Evolutionary conservation across 37 sponge, comb jelly and placozoan species (phyloP).

Genomic region (Haliclona indistincta): DNA sequence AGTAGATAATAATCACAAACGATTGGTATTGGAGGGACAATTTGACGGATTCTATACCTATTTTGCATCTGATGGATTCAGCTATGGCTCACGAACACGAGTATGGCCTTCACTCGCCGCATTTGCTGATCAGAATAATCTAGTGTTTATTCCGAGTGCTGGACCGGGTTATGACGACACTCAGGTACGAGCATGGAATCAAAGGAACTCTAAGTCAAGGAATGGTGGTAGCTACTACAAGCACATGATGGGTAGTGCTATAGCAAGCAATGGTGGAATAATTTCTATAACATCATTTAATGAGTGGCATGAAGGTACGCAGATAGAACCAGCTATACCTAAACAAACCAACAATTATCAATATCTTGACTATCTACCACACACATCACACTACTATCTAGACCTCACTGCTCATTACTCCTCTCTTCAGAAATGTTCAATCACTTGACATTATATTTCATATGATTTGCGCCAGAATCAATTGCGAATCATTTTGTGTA

Average conservation of each 20-base stretch:
- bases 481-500: too few relatives aligned
- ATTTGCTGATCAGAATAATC: constrained; percentile 43
- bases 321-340: constrained; percentile 81
- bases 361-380: constrained; percentile 64
- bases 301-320: constrained; percentile 96
- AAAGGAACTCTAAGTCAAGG: constrained; percentile 33
- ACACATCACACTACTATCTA: constrained; percentile 57
- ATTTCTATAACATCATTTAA: constrained; percentile 89
- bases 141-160: constrained; percentile 84
- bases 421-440: too few relatives aligned
- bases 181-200: constrained; percentile 84
- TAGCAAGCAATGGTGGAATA: constrained; percentile 5
- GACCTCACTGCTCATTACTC: constrained; percentile 44
- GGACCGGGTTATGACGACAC: constrained; percentile 91
- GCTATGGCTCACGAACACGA: constrained; percentile 62
- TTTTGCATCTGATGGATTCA: constrained; percentile 80
- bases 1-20: constrained; percentile 35
- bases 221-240: constrained; percentile 64
- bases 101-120: constrained; percentile 58
- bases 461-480: too few relatives aligned
- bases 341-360: constrained; percentile 11
- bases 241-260: constrained; percentile 38
- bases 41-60: constrained; percentile 95
- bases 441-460: too few relatives aligned
- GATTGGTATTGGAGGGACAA: constrained; percentile 36